phyloP scores from a whole-genome alignment of 2,888 invertebrate species.

The Spatulosminthurus flaviceps region DNA sequence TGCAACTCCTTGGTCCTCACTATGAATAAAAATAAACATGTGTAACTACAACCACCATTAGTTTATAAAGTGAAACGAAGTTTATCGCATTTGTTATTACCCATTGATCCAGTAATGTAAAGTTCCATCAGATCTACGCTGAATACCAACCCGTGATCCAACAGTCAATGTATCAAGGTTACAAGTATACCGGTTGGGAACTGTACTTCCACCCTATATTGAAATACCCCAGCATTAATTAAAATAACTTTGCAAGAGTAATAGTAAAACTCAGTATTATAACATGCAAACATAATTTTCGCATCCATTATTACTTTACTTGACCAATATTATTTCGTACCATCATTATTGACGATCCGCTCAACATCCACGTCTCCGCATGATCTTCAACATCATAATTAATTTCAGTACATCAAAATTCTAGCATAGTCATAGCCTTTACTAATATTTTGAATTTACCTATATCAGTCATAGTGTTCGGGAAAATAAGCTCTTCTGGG shows the following conservation, averaged over 20 bases:
- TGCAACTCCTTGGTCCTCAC: conserved; percentile 83
- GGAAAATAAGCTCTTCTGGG: conserved; percentile 87
- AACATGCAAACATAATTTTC: not conserved
- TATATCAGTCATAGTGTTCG: conserved; percentile 88
- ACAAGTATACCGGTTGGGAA: conserved; percentile 83
- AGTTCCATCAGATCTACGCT: conserved; percentile 84
- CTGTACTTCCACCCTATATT: conserved; percentile 77
- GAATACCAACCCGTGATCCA: conserved; percentile 85
- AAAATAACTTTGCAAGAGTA: too few relatives aligned
- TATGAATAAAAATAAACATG: not conserved
- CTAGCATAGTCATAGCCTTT: too few relatives aligned
- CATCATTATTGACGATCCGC: conserved; percentile 90
- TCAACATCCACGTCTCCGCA: conserved; percentile 87
- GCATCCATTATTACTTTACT: not conserved
- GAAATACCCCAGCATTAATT: not conserved
- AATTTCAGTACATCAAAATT: too few relatives aligned
- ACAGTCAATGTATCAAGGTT: conserved; percentile 84
- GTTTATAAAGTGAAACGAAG: too few relatives aligned
- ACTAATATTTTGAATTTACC: too few relatives aligned
- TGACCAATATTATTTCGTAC: conserved; percentile 51
- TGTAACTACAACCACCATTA: not conserved
- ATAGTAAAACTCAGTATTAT: too few relatives aligned
- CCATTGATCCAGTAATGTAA: conserved; percentile 88
- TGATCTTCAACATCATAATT: conserved; percentile 8
- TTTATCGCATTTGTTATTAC: not conserved